A percentile compares a stretch with the other conserved stretches of the same genome.
Conservation (phyloP, 2,797 vertebrate genomes). For the Dicrostonyx torquatus region DNA sequence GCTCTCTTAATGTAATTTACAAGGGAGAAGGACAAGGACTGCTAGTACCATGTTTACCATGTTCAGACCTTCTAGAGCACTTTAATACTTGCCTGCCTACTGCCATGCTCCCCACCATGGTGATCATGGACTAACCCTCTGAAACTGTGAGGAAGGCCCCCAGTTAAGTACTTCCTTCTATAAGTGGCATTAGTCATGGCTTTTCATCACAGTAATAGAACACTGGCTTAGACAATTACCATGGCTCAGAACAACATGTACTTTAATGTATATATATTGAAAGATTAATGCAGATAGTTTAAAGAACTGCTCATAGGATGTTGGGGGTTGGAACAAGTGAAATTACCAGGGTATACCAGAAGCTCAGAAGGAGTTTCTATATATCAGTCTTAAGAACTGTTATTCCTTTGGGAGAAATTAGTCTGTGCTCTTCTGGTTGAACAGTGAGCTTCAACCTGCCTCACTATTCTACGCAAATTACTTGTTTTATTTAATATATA, state of each 20-base stretch:
- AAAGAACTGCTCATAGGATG: not conserved
- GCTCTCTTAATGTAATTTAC: not conserved
- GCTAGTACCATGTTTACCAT: not conserved
- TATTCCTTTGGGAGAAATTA: not conserved
- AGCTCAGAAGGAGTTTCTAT: not conserved
- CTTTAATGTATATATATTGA: not conserved
- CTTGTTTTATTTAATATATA: not conserved
- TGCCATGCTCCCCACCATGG: not conserved
- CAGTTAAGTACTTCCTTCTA: not conserved
- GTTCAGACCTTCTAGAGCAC: not conserved
- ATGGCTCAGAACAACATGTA: not conserved
- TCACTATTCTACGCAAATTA: not conserved
- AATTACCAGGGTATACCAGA: not conserved
- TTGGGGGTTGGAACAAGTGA: rapidly evolving
- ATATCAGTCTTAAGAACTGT: not conserved
- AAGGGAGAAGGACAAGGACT: not conserved
- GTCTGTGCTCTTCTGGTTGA: not conserved
- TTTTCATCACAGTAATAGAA: not conserved
- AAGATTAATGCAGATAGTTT: not conserved
- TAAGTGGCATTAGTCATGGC: not conserved
- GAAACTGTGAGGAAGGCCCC: not conserved
- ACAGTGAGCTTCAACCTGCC: too few relatives aligned
- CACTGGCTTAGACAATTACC: not conserved
- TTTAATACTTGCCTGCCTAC: not conserved
- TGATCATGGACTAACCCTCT: not conserved